Evolutionary conservation across 2,888 invertebrate genomes (phyloP).

Genomic region (Xiphydria camelus): DNA sequence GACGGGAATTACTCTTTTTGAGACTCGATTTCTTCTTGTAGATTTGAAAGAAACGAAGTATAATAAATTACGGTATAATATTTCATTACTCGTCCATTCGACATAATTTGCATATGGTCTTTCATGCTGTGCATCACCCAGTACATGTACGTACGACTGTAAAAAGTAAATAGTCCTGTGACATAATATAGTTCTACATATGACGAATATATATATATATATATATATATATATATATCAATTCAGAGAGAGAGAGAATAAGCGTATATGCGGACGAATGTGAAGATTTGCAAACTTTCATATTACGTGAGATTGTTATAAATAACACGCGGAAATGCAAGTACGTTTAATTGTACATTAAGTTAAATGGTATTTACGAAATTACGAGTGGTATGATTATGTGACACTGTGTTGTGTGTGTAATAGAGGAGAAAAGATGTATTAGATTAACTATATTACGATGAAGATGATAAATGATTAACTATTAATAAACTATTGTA

Average conservation of each 20-base stretch:
- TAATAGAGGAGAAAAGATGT: constrained; percentile 26
- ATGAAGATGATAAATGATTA: constrained; percentile 35
- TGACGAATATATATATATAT: constrained; percentile 21
- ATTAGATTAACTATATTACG: constrained; percentile 30
- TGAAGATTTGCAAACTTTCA: too few species aligned
- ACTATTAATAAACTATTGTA: constrained; percentile 48
- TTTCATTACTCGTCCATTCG: neutral
- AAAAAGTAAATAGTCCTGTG: constrained; percentile 1
- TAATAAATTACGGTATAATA: too few species aligned
- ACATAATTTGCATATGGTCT: neutral
- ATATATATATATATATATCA: constrained; percentile 19
- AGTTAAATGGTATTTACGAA: neutral
- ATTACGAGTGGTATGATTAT: constrained; percentile 1
- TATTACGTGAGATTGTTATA: neutral
- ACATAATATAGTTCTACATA: constrained; percentile 8
- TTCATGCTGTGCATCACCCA: neutral
- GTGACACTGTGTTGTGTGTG: constrained; percentile 25
- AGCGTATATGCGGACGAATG: neutral
- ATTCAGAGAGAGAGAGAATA: constrained; percentile 16
- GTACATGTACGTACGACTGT: constrained; percentile 1
- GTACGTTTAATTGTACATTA: constrained; percentile 3
- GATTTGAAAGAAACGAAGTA: too few species aligned
- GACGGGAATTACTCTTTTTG: neutral
- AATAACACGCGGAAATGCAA: neutral
- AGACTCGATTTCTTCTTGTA: neutral